Conservation (phyloP, 2,113 vertebrate species). For the Cyprinodon tularosa region DNA sequence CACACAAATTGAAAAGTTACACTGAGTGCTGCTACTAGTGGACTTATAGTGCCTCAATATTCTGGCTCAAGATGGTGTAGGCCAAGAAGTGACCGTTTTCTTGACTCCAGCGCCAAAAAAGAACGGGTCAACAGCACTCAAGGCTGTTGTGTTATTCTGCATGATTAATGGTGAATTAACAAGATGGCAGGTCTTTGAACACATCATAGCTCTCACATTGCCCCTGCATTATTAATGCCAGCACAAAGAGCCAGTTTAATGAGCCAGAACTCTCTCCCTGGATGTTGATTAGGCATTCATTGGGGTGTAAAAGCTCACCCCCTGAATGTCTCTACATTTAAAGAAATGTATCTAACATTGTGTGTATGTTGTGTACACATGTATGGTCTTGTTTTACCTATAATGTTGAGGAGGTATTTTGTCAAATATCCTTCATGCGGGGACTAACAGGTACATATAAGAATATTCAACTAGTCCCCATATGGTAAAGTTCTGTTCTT, state of each 20-base stretch:
- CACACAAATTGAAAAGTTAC: neutral
- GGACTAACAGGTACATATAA: too few relatives aligned
- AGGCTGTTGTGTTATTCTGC: constrained; percentile 72
- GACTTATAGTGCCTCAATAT: neutral
- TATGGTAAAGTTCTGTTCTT: too few relatives aligned
- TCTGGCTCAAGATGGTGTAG: neutral
- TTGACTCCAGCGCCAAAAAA: constrained; percentile 33
- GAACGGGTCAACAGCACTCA: constrained; percentile 47
- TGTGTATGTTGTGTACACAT: neutral
- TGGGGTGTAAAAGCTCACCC: constrained; percentile 45
- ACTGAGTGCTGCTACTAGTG: constrained; percentile 5
- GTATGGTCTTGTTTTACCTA: too few relatives aligned
- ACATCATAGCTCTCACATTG: constrained; percentile 59
- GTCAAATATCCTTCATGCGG: too few relatives aligned
- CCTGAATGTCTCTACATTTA: constrained; percentile 37
- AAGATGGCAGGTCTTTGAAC: constrained; percentile 70
- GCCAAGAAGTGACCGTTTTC: constrained; percentile 14
- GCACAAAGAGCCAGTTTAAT: constrained; percentile 75
- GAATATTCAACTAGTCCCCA: too few relatives aligned
- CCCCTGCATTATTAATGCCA: constrained; percentile 77
- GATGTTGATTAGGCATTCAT: constrained; percentile 68
- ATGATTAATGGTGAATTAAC: constrained; percentile 75
- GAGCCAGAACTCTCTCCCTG: constrained; percentile 68
- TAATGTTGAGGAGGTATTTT: too few relatives aligned
- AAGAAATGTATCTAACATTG: neutral